Evolutionary conservation across 1,140 invertebrate genomes (phyloP).

Genomic region (Monomorium pharaonis): DNA sequence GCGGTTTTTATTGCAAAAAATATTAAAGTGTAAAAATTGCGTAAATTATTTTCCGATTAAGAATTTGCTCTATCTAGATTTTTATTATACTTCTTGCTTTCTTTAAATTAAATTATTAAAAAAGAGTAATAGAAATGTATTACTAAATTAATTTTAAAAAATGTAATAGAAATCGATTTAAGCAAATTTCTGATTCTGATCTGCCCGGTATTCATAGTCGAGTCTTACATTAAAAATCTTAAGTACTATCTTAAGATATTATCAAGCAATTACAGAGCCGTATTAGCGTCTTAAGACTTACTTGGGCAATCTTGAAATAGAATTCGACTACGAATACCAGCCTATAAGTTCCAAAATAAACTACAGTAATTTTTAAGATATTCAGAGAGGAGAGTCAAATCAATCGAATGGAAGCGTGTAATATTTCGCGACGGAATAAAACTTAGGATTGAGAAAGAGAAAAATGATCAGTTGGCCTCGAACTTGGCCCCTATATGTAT

Average conservation of each 20-base stretch:
- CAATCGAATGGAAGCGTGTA: background rate
- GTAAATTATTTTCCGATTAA: background rate
- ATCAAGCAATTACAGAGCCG: too few relatives aligned
- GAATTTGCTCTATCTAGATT: background rate
- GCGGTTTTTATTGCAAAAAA: background rate
- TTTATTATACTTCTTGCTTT: background rate
- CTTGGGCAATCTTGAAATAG: too few relatives aligned
- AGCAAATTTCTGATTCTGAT: background rate
- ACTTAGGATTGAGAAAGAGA: slow-evolving; percentile 34
- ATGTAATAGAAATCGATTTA: slow-evolving; percentile 1
- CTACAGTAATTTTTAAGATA: background rate
- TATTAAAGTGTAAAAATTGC: background rate
- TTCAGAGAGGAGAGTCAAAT: background rate
- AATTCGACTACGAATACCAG: too few relatives aligned
- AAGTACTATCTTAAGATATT: too few relatives aligned
- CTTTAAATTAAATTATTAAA: too few relatives aligned
- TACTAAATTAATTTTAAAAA: too few relatives aligned
- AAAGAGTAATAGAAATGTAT: too few relatives aligned
- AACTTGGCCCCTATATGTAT: slow-evolving; percentile 47
- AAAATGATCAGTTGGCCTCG: slow-evolving; percentile 43
- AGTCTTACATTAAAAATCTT: too few relatives aligned
- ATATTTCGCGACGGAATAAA: slow-evolving; percentile 28
- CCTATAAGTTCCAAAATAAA: background rate
- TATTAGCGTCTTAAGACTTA: too few relatives aligned
- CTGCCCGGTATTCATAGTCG: too few relatives aligned